Evolutionary conservation across 2,113 vertebrate species (phyloP), one percentile per base, ranked within the genome.

Genomic region (Sphyrna mokarran): DNA sequence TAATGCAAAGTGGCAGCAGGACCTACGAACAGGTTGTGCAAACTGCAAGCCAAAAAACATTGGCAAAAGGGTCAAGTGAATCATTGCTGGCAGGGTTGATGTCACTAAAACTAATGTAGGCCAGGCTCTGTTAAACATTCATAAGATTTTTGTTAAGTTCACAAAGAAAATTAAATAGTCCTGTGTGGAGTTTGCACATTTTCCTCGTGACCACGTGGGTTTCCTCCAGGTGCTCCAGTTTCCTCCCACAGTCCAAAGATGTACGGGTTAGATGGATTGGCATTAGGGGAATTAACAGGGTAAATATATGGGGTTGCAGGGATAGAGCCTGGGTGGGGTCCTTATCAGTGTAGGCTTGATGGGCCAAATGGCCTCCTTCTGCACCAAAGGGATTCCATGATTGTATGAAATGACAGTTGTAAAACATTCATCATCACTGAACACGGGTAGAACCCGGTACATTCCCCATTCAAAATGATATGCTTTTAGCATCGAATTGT

Each of bases 401-500:
- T 54, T 54, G 2, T 54, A 54, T 93, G 89, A 93, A 93, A 11
- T 66, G 61, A 66, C 89, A 93, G 68, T 93, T 18, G 66, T 93
- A 93, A 93, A 93, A 93, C 63, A 66, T 93, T 93, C 89, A 93
- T 68, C 61, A 37, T 37, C 61, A 37, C 20, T 33, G 11, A n/a
- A 61, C 26, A 33, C 54, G 16, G 29, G 87, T 90, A 58, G 48
- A 61, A 16, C 87, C 26, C 18, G 20, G 18, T n/a, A 93, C 20
- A 14, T 68, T 93, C 89, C 89, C 18, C n/a, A 37, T 93, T 66
- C 61, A 66, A 93, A 66, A 58, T n/a, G n/a, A 20, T 14, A 90
- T 90, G 87, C 89, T 93, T 66, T 93, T 66, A 93, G 61, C 63
- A 63, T 66, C 89, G 66, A 93, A 14, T 37, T 93, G 61, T 93